Base-by-base conservation (phyloP, 2,888 invertebrate genomes). In the Sympetrum striolatum region DNA sequence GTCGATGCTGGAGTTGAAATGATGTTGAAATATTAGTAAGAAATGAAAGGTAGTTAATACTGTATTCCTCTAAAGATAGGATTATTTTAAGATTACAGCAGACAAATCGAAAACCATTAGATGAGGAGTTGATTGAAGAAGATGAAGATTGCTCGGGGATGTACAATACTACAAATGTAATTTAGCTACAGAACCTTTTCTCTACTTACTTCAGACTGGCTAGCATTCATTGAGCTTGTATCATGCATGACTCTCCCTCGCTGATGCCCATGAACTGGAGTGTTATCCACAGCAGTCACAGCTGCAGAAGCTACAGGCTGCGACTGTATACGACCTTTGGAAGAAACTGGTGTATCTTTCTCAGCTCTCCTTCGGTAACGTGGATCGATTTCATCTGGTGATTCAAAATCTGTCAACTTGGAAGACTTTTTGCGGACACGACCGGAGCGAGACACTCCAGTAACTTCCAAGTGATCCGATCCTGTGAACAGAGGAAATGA, bases 341-440 rank as follows among this genome's bases (percentile, higher is more conserved):
- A 0, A 92, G 92, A 6, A 92, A 90, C 22, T 91, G 91, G 53
- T 92, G 92, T 37, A 92, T 91, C 22, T 91, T 91, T 58, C 93
- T 93, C 5, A 37, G 92, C 92, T 81, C 93, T 93, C 94, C 92
- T 94, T 91, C 94, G 95, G 92, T 95, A 96, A 91, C 95, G 95
- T 39, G 95, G 95, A 92, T 97, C 97, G 90, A 97, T 96, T 93
- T 98, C 98, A 93, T 98, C 98, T 0, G 97, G 97, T 0, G 98
- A 98, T 93, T 98, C 98, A 94, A 98, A 99, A 94, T 98, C 99
- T 94, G 98, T 96, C 80, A 99, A 95, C 93, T 99, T 98, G 0
- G 98, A 98, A 31, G 98, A 98, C 94, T 98, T 99, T 94, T 99
- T 99, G 90, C 98, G 95, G 0, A 98, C 98, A 91, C 98, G 95